Conservation (phyloP, 2,113 vertebrate species). For the Circaetus cinerascens region DNA sequence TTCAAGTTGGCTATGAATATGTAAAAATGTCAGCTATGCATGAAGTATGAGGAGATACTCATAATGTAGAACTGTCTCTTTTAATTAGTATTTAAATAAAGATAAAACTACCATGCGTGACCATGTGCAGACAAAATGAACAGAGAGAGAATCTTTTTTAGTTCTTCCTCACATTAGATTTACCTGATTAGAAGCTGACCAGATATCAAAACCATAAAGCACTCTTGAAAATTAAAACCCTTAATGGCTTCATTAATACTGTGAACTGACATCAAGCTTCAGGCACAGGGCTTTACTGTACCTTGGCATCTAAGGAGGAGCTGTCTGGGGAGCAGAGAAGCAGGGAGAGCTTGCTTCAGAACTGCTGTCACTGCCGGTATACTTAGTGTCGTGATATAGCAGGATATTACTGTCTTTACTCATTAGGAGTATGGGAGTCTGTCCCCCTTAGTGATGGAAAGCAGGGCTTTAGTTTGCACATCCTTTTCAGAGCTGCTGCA, state of each 20-base stretch:
- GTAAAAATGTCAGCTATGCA: constrained; percentile 25
- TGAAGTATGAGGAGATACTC: constrained; percentile 27
- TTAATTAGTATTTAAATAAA: constrained; percentile 54
- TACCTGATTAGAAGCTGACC: constrained; percentile 43
- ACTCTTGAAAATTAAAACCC: constrained; percentile 37
- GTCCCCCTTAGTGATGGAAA: not conserved
- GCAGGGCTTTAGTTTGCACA: not conserved
- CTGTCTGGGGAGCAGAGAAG: not conserved
- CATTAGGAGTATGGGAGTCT: not conserved
- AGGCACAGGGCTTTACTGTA: not conserved
- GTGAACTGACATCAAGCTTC: constrained; percentile 8
- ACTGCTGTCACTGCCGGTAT: not conserved
- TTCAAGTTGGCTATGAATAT: constrained; percentile 42
- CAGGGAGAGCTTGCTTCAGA: not conserved
- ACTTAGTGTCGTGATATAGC: rapidly evolving
- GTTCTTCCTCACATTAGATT: not conserved
- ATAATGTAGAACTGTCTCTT: constrained; percentile 31
- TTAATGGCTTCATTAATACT: constrained; percentile 45
- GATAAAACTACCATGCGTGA: constrained; percentile 2
- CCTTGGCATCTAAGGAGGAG: not conserved
- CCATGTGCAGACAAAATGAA: not conserved
- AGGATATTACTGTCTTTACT: not conserved
- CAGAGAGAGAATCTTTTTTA: not conserved
- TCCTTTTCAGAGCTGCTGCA: not conserved
- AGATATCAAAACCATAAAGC: constrained; percentile 35